Evolutionary conservation across 2,888 invertebrate species (phyloP).

Genomic region (Busseola fusca): DNA sequence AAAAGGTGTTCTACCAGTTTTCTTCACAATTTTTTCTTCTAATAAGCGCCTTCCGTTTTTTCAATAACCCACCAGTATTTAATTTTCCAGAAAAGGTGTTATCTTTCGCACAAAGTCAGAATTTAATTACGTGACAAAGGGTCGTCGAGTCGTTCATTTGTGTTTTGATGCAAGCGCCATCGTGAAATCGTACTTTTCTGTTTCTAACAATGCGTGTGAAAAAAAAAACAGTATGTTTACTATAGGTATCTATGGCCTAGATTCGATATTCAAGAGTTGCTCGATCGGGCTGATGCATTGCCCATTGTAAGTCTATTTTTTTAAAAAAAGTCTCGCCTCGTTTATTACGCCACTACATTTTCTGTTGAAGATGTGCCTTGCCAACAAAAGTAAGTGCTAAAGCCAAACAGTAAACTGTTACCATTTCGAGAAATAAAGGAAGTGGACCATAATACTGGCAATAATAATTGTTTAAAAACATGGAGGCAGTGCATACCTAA

Average conservation of each 20-base stretch:
- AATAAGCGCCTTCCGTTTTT: background rate
- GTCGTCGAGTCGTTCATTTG: constrained; percentile 10
- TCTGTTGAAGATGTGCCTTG: constrained; percentile 18
- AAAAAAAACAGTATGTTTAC: background rate
- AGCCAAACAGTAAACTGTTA: constrained; percentile 4
- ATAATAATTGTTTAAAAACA: constrained; percentile 13
- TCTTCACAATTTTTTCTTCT: too few species aligned
- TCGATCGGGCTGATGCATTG: background rate
- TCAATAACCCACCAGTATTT: background rate
- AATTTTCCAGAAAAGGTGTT: background rate
- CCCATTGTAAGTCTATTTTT: background rate
- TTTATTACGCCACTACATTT: constrained; percentile 2
- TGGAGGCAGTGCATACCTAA: background rate
- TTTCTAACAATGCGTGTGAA: constrained; percentile 1
- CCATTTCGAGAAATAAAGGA: constrained; percentile 9
- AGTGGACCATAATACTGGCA: background rate
- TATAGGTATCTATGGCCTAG: background rate
- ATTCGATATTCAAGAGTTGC: constrained; percentile 11
- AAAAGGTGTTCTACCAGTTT: background rate
- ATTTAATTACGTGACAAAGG: background rate
- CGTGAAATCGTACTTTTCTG: background rate
- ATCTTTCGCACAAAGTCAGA: background rate
- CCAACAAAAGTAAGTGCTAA: constrained; percentile 26
- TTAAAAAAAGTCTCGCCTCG: background rate
- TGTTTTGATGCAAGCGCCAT: background rate